These are phyloP conservation scores for Cyclina sinensis DNA, from an alignment of 1,140 invertebrate genomes.

Conservation along the genomic window DNA sequence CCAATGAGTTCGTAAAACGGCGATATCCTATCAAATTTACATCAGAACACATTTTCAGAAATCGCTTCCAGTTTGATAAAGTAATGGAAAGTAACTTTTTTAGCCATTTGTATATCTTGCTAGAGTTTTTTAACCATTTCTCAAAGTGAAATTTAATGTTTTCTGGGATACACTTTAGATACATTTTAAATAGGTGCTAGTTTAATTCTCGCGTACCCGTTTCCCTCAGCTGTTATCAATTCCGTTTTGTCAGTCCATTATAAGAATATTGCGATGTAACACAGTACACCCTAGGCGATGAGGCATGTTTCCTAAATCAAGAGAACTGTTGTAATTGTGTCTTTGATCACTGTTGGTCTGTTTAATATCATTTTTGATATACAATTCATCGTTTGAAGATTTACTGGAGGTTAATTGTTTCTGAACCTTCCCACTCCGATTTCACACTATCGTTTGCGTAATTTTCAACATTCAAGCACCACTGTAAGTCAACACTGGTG, in stretches of 20 bases:
- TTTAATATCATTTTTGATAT: constrained; percentile 17
- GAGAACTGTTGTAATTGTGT: background rate
- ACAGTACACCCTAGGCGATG: background rate
- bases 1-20: too few relatives aligned
- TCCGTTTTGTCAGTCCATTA: background rate
- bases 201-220: background rate
- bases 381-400: background rate
- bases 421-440: too few relatives aligned
- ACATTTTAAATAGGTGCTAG: background rate
- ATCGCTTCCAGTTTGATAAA: background rate
- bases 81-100: background rate
- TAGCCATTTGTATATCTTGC: background rate
- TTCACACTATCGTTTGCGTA: too few relatives aligned
- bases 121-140: background rate
- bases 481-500: too few relatives aligned
- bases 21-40: background rate
- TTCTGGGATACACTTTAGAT: background rate
- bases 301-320: constrained; percentile 21
- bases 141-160: background rate
- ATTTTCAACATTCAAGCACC: too few relatives aligned
- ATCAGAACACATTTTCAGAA: background rate
- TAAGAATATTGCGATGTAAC: background rate
- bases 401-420: background rate
- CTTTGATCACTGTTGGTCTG: background rate
- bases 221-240: background rate